phyloP scores from a whole-genome alignment of 2,797 vertebrate genomes.

The Allobates femoralis region DNA sequence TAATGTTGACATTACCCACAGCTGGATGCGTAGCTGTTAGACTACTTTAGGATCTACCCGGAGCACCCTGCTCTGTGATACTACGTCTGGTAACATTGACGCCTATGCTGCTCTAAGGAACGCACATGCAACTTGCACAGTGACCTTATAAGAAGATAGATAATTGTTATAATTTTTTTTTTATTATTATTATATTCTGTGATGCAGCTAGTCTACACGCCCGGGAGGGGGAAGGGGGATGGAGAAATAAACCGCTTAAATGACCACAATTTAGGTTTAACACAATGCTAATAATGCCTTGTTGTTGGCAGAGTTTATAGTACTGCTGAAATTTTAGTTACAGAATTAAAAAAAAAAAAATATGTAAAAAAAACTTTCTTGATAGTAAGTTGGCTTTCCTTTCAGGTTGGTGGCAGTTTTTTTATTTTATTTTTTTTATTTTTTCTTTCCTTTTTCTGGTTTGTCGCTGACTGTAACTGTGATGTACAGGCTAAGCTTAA shows the following conservation, averaged over 20 bases:
- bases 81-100: constrained; percentile 30
- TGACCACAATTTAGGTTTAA: constrained; percentile 68
- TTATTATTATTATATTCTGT: constrained; percentile 33
- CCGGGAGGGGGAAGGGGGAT: constrained; percentile 59
- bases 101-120: constrained; percentile 36
- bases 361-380: constrained; percentile 68
- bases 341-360: constrained; percentile 68
- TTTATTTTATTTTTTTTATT: constrained; percentile 72
- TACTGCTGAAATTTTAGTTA: constrained; percentile 81
- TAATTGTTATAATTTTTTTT: not conserved
- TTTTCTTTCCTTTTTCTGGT: constrained; percentile 78
- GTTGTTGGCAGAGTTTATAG: constrained; percentile 78
- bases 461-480: constrained; percentile 94
- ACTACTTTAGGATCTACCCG: constrained; percentile 10
- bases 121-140: constrained; percentile 44
- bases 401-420: constrained; percentile 79
- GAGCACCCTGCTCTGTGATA: not conserved
- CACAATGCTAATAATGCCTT: constrained; percentile 74
- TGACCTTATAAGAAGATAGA: constrained; percentile 29
- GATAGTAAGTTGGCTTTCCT: constrained; percentile 69
- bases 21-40: constrained; percentile 15
- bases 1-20: constrained; percentile 27
- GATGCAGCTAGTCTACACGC: constrained; percentile 69
- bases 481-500: constrained; percentile 91
- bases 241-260: constrained; percentile 70